These are phyloP conservation scores for Sipha flava DNA, from an alignment of 1,140 invertebrate genomes.

Conservation along the genomic window DNA sequence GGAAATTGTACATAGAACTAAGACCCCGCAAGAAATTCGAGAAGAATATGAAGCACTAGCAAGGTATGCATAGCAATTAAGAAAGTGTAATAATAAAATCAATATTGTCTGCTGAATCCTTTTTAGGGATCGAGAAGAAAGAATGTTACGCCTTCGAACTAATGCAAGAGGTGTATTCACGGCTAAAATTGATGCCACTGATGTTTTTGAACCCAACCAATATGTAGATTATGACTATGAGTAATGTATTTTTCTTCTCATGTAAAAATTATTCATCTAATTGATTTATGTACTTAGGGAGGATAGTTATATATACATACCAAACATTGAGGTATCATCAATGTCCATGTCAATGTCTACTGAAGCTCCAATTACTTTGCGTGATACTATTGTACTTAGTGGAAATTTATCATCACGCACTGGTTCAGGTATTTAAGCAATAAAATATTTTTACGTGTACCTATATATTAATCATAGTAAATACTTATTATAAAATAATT, in stretches of 20 bases:
- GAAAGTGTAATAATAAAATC: neutral
- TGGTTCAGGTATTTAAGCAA: slow-evolving; percentile 56
- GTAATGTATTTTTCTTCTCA: neutral
- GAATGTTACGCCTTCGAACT: slow-evolving; percentile 72
- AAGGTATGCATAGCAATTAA: slow-evolving; percentile 40
- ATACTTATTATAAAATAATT: slow-evolving; percentile 61
- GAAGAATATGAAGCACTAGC: slow-evolving; percentile 86
- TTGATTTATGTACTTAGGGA: slow-evolving; percentile 38
- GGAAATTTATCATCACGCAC: slow-evolving; percentile 77
- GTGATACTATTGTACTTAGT: slow-evolving; percentile 70
- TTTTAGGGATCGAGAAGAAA: slow-evolving; percentile 64
- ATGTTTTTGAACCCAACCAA: slow-evolving; percentile 66
- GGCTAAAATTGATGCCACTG: slow-evolving; percentile 84
- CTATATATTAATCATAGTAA: neutral
- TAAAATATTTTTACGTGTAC: neutral
- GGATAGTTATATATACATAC: slow-evolving; percentile 45
- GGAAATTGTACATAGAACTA: slow-evolving; percentile 80
- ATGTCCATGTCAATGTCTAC: slow-evolving; percentile 88
- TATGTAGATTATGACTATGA: slow-evolving; percentile 59
- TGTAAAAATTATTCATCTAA: neutral
- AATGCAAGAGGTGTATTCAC: slow-evolving; percentile 83
- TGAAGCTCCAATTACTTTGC: slow-evolving; percentile 78
- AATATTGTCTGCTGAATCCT: neutral
- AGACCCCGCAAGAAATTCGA: slow-evolving; percentile 85
- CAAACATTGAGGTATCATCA: slow-evolving; percentile 76